Conservation (phyloP, 1,140 invertebrate species). For the Lordiphosa clarofinis region DNA sequence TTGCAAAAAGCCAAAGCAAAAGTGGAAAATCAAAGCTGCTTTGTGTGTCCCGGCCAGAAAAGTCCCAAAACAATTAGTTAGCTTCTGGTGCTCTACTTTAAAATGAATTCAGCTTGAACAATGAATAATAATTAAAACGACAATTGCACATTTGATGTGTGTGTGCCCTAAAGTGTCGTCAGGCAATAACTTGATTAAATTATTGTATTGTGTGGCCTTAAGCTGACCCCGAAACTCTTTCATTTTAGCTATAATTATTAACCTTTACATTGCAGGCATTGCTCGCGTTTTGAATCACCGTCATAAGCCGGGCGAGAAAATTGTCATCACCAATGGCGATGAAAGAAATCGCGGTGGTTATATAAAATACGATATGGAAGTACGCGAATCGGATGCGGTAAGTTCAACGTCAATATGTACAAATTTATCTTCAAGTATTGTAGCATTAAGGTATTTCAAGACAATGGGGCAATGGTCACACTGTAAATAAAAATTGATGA, state of each 20-base stretch:
- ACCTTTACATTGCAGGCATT: slow-evolving; percentile 43
- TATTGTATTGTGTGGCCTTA: too few relatives aligned
- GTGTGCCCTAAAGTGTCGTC: slow-evolving; percentile 4
- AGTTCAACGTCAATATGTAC: slow-evolving; percentile 2
- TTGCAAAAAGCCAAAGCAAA: slow-evolving; percentile 36
- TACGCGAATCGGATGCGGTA: slow-evolving; percentile 76
- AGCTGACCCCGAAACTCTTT: background rate
- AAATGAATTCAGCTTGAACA: slow-evolving; percentile 40
- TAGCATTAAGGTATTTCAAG: too few relatives aligned
- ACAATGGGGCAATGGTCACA: too few relatives aligned
- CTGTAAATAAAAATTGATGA: too few relatives aligned
- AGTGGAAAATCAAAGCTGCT: slow-evolving; percentile 56
- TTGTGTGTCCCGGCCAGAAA: slow-evolving; percentile 33
- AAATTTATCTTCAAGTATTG: too few relatives aligned
- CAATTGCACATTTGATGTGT: slow-evolving; percentile 3
- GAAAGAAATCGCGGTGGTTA: slow-evolving; percentile 44
- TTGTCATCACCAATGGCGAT: slow-evolving; percentile 65
- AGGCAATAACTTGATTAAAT: slow-evolving; percentile 12
- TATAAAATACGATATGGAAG: slow-evolving; percentile 74
- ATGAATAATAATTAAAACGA: slow-evolving; percentile 19
- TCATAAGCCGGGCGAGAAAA: slow-evolving; percentile 67
- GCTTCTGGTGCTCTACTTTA: slow-evolving; percentile 39
- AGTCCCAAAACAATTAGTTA: slow-evolving; percentile 55
- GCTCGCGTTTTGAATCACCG: slow-evolving; percentile 57
- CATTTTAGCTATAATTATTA: slow-evolving; percentile 53